phyloP scores from a whole-genome alignment of 2,888 invertebrate species.

The Blomia tropicalis region DNA sequence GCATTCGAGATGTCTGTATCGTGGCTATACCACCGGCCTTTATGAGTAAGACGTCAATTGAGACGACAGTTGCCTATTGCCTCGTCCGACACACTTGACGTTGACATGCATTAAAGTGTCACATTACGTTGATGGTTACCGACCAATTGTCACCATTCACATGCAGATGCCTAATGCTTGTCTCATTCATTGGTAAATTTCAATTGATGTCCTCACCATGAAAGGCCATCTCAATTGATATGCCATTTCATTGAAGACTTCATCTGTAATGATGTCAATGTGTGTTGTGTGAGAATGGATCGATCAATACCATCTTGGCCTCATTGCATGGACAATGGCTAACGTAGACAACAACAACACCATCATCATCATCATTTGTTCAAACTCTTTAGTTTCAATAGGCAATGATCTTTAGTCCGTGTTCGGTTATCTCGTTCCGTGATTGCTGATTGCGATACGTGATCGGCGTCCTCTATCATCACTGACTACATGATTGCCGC shows the following conservation, averaged over 20 bases:
- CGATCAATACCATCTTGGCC: too few species aligned
- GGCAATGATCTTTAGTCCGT: too few species aligned
- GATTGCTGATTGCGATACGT: slow-evolving; percentile 14
- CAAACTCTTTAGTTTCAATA: too few species aligned
- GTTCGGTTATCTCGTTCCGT: too few species aligned
- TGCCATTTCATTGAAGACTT: too few species aligned
- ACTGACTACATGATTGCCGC: neutral
- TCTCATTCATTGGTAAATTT: too few species aligned
- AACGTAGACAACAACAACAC: neutral
- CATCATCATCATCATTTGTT: too few species aligned
- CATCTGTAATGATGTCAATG: too few species aligned
- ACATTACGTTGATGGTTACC: neutral
- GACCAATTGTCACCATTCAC: neutral
- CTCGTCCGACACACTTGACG: neutral
- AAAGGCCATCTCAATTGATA: too few species aligned
- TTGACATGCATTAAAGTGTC: slow-evolving; percentile 14
- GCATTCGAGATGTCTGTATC: slow-evolving; percentile 13
- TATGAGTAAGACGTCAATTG: slow-evolving; percentile 1
- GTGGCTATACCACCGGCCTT: neutral
- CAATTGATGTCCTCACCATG: too few species aligned
- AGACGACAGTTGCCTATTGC: neutral
- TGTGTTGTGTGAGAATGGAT: too few species aligned
- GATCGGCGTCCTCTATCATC: neutral
- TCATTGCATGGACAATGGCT: too few species aligned
- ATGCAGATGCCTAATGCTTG: neutral